Conservation (phyloP, 2,113 vertebrate genomes). For the Leptocoma aspasia region DNA sequence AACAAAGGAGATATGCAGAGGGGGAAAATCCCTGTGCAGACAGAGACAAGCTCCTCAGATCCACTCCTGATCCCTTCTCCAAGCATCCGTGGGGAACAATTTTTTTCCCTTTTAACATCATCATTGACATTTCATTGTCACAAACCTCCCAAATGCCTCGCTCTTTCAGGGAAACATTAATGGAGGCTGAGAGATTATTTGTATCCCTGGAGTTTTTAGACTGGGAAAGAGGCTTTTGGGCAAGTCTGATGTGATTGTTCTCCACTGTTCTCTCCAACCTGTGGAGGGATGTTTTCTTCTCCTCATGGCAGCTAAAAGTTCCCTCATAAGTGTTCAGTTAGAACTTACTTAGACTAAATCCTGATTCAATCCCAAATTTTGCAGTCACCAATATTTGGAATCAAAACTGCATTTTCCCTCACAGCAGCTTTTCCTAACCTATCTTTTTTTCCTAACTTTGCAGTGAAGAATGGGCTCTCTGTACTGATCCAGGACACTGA, state of each 20-base stretch:
- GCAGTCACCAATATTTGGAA: background rate
- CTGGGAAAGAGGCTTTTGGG: background rate
- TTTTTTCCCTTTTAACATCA: background rate
- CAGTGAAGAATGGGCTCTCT: rapidly evolving
- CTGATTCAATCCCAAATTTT: background rate
- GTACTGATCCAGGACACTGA: background rate
- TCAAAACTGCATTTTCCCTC: background rate
- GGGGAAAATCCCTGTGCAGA: background rate
- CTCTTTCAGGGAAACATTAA: background rate
- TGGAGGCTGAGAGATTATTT: background rate
- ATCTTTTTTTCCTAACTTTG: no score
- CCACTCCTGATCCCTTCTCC: background rate
- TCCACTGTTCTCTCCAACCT: background rate
- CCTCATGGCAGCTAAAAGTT: background rate
- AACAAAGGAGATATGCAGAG: background rate
- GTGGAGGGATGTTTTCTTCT: background rate
- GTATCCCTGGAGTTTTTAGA: background rate
- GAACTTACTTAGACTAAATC: background rate
- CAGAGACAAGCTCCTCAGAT: background rate
- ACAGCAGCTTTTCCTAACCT: background rate
- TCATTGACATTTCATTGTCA: background rate
- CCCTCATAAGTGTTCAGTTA: background rate
- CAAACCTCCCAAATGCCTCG: background rate
- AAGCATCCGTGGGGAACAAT: background rate
- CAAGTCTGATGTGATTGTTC: background rate